Percentiles rank a stretch among this genome's conserved stretches.
Conservation (phyloP, 2,113 vertebrate genomes). For the Paedocypris sp. region DNA sequence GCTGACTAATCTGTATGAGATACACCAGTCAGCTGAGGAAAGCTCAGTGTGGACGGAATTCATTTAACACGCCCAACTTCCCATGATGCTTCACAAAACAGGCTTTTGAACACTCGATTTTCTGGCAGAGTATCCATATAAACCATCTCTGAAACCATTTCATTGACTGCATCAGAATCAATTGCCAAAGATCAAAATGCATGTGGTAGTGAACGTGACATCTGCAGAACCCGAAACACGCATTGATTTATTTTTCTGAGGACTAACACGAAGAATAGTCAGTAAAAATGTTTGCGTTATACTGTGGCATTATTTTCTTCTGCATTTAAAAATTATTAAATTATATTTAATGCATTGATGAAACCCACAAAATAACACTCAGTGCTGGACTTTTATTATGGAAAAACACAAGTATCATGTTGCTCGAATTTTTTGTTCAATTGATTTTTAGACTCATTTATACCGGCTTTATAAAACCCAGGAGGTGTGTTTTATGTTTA, state of each 20-base stretch:
- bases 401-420: not conserved
- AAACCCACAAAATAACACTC: too few species aligned
- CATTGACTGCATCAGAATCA: not conserved
- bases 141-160: not conserved
- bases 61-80: slow-evolving; percentile 9
- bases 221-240: not conserved
- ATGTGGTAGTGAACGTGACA: not conserved
- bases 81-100: too few species aligned
- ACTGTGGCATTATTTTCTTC: too few species aligned
- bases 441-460: not conserved
- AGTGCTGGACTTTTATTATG: too few species aligned
- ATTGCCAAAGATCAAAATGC: too few species aligned
- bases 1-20: slow-evolving; percentile 26
- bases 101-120: not conserved
- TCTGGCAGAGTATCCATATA: too few species aligned
- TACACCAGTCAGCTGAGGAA: slow-evolving; percentile 15
- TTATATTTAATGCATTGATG: too few species aligned
- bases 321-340: too few species aligned
- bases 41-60: slow-evolving; percentile 1
- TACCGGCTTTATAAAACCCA: not conserved
- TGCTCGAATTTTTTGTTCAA: not conserved
- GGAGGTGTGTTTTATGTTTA: not conserved
- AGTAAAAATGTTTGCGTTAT: not conserved
- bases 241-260: slow-evolving; percentile 8
- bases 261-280: not conserved